Percentiles rank a stretch among this genome's conserved stretches.
Evolutionary conservation across 2,113 vertebrate species (phyloP).

Genomic region (Sylvia atricapilla): DNA sequence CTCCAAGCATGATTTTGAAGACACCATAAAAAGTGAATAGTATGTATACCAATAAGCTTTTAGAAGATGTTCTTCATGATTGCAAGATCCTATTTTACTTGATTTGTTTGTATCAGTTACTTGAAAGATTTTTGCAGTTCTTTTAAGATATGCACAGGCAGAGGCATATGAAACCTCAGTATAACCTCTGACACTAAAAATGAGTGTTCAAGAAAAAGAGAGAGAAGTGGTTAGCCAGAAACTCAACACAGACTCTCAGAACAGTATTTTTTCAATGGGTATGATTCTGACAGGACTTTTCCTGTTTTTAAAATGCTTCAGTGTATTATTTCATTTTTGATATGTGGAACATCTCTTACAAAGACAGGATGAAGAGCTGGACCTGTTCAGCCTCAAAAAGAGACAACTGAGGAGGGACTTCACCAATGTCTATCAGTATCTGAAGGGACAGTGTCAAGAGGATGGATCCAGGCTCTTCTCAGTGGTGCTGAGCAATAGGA

Average conservation of each 20-base stretch:
- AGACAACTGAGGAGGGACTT: background rate
- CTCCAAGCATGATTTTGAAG: background rate
- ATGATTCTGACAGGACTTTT: background rate
- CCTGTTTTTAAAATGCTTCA: background rate
- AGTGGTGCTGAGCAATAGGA: accelerated
- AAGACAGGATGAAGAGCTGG: background rate
- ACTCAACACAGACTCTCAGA: background rate
- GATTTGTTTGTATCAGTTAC: background rate
- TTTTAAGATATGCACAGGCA: background rate
- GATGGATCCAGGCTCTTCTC: accelerated
- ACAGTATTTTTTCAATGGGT: background rate
- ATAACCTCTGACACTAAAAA: background rate
- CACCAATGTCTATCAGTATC: background rate
- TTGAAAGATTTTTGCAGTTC: background rate
- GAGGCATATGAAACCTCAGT: background rate
- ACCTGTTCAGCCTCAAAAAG: background rate
- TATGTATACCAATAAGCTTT: background rate
- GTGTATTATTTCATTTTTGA: background rate
- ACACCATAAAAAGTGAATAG: background rate
- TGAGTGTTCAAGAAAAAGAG: background rate
- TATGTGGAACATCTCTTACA: background rate
- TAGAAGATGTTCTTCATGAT: background rate
- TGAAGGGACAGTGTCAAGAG: background rate
- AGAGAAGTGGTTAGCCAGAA: background rate
- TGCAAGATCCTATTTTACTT: background rate